Conservation (phyloP, 2,797 vertebrate species). For the Monodelphis domestica region DNA sequence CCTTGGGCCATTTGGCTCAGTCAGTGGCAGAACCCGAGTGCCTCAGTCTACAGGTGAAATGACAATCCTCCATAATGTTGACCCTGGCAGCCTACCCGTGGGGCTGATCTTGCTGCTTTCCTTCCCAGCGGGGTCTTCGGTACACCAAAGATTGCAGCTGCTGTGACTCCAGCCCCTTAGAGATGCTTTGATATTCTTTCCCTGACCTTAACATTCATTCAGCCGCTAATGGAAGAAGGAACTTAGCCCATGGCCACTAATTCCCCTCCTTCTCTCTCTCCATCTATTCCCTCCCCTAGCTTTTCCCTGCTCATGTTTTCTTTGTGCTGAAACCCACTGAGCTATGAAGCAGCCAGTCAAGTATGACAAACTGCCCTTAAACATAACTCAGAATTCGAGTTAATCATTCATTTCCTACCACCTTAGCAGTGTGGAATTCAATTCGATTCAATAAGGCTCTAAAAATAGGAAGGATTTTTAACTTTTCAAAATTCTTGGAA, state of each 20-base stretch:
- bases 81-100: not conserved
- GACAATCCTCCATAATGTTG: accelerated
- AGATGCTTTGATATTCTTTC: constrained; percentile 10
- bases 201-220: constrained; percentile 8
- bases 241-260: not conserved
- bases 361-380: not conserved
- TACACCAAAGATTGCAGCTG: not conserved
- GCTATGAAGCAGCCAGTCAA: not conserved
- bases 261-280: not conserved
- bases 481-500: not conserved
- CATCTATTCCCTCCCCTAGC: not conserved
- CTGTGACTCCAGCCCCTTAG: not conserved
- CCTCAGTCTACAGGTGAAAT: not conserved
- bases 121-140: not conserved
- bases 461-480: not conserved
- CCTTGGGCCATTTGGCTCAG: constrained; percentile 59
- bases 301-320: not conserved
- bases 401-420: not conserved
- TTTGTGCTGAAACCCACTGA: not conserved
- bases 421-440: not conserved
- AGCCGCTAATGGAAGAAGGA: not conserved
- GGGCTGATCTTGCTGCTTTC: constrained; percentile 30
- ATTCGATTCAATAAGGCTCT: not conserved
- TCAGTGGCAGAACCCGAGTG: constrained; percentile 29
- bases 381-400: not conserved